Evolutionary conservation across 92 coral and sea anemone species (phyloP).

Genomic region (Anthopleura xanthogrammica): DNA sequence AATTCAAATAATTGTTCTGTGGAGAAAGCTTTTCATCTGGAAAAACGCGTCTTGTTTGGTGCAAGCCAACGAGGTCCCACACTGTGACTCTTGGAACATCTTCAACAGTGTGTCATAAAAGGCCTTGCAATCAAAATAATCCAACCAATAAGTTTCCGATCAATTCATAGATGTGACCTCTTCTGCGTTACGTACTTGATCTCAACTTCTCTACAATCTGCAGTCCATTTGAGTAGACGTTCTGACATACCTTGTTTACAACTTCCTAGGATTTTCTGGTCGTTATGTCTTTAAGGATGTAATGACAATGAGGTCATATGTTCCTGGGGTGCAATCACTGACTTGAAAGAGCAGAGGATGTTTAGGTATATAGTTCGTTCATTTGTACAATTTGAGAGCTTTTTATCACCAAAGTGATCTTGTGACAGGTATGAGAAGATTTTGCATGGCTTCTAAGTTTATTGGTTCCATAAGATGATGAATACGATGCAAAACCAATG

Average conservation of each 20-base stretch:
- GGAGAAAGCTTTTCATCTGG: neutral
- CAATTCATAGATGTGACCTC: constrained; percentile 3
- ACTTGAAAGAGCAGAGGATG: neutral
- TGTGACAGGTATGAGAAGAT: neutral
- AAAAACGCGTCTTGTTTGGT: neutral
- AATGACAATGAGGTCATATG: neutral
- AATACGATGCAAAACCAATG: neutral
- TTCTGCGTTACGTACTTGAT: neutral
- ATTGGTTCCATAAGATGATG: neutral
- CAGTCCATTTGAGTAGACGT: neutral
- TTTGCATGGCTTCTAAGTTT: neutral
- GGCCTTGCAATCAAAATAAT: neutral
- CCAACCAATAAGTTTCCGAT: neutral
- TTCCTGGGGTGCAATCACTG: neutral
- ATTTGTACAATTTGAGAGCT: neutral
- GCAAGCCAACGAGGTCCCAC: neutral
- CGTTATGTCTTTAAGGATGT: neutral
- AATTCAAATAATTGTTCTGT: neutral
- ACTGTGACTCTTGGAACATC: neutral
- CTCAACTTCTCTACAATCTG: neutral
- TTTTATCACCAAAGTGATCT: neutral
- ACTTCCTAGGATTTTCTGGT: neutral
- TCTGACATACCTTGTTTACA: neutral
- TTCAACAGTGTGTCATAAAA: neutral
- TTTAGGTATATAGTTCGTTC: neutral